Conservation (phyloP, 2,888 invertebrate genomes). For the Zootermopsis nevadensis region DNA sequence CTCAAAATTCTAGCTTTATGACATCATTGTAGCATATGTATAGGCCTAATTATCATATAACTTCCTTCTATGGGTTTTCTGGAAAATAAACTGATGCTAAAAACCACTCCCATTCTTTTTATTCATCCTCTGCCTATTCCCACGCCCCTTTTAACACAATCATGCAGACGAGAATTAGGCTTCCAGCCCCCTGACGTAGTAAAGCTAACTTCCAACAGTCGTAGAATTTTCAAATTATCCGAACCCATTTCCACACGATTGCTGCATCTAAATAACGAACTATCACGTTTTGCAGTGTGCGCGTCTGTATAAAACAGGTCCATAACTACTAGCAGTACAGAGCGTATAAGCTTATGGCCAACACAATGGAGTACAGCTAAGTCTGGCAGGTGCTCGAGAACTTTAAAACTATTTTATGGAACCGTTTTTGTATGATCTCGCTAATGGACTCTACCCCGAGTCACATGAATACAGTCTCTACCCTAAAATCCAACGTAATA, state of each 20-base stretch:
- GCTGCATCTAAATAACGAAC: slow-evolving; percentile 3
- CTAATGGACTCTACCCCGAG: no score
- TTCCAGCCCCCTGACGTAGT: background rate
- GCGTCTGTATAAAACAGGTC: background rate
- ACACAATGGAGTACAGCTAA: no score
- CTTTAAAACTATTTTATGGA: no score
- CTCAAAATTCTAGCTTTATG: background rate
- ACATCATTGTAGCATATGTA: background rate
- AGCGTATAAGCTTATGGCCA: background rate
- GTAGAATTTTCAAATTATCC: slow-evolving; percentile 24
- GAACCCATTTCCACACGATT: background rate
- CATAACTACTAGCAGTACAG: background rate
- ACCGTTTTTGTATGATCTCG: no score
- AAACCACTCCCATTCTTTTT: slow-evolving; percentile 33
- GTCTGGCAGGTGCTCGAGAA: no score
- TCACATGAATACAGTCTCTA: no score
- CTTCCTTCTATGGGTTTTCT: background rate
- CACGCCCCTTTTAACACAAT: slow-evolving; percentile 5
- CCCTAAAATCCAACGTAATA: no score
- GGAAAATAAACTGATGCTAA: slow-evolving; percentile 30
- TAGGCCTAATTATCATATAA: slow-evolving; percentile 30
- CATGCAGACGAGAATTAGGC: slow-evolving; percentile 24
- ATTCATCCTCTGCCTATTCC: background rate
- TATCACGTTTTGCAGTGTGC: background rate
- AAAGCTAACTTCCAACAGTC: background rate